A percentile compares a stretch with the other conserved stretches of the same genome.
These are phyloP conservation scores for Pygocentrus nattereri DNA, from an alignment of 2,797 vertebrate species.

Conservation along the genomic window DNA sequence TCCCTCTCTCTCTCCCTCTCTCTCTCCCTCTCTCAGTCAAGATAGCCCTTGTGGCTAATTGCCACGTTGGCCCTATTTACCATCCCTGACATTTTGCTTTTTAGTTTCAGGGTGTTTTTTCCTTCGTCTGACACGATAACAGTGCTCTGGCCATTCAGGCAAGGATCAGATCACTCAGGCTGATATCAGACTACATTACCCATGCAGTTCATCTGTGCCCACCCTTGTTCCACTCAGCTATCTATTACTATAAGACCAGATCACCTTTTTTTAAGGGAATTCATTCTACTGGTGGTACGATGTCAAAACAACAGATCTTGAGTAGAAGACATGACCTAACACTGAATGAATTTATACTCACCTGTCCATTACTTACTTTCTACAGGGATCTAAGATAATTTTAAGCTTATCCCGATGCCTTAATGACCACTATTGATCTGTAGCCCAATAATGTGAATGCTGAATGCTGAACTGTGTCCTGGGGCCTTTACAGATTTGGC, in stretches of 20 bases:
- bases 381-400: slow-evolving; percentile 63
- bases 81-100: slow-evolving; percentile 77
- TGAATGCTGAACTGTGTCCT: slow-evolving; percentile 9
- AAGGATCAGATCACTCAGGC: slow-evolving; percentile 69
- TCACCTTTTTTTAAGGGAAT: background rate
- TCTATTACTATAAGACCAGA: slow-evolving; percentile 31
- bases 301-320: background rate
- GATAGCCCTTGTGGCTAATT: slow-evolving; percentile 71
- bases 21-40: slow-evolving; percentile 44
- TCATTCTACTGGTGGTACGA: background rate
- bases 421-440: slow-evolving; percentile 48
- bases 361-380: background rate
- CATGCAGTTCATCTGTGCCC: slow-evolving; percentile 49
- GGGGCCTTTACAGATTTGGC: slow-evolving; percentile 24
- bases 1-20: no score
- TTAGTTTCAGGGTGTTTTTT: slow-evolving; percentile 68
- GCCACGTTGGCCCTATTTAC: slow-evolving; percentile 73
- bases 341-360: background rate
- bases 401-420: slow-evolving; percentile 56
- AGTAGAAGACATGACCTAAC: background rate
- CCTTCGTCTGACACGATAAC: slow-evolving; percentile 75
- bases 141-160: slow-evolving; percentile 67
- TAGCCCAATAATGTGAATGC: slow-evolving; percentile 19
- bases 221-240: slow-evolving; percentile 29
- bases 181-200: slow-evolving; percentile 68